A percentile compares a stretch with the other conserved stretches of the same genome.
These are phyloP conservation scores for Protomyctophum bolini DNA, from an alignment of 2,113 vertebrate genomes.

Conservation along the genomic window DNA sequence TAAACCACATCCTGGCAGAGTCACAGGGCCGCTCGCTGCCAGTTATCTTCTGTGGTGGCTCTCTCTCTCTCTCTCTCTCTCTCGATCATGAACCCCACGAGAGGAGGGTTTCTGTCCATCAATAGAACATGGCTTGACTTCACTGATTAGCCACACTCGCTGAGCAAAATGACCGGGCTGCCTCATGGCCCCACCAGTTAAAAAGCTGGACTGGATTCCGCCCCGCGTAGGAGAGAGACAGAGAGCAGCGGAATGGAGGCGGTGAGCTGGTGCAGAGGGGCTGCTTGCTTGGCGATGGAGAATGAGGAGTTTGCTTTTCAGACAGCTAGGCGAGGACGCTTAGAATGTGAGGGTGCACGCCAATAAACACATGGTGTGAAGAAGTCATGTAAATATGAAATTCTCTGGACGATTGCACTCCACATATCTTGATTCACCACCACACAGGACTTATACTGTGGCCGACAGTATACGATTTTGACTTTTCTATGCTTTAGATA, in stretches of 20 bases:
- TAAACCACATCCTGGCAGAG: constrained; percentile 7
- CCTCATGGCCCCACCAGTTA: constrained; percentile 30
- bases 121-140: constrained; percentile 55
- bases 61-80: no score
- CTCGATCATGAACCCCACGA: background rate
- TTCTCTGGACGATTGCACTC: constrained; percentile 48
- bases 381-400: constrained; percentile 66
- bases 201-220: constrained; percentile 54
- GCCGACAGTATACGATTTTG: constrained; percentile 22
- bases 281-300: background rate
- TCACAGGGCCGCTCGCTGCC: constrained; percentile 26
- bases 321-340: background rate
- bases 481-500: constrained; percentile 34
- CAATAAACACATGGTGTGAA: constrained; percentile 64
- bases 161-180: constrained; percentile 51
- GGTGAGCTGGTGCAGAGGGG: constrained; percentile 1
- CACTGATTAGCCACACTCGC: constrained; percentile 65
- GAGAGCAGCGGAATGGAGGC: background rate
- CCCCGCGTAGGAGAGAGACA: background rate
- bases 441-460: constrained; percentile 25
- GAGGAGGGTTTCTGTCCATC: constrained; percentile 51
- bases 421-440: constrained; percentile 44
- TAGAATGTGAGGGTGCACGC: constrained; percentile 58
- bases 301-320: background rate
- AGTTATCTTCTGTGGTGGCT: constrained; percentile 47